Conservation (phyloP, 2,888 invertebrate genomes). For the Synergus itoensis region DNA sequence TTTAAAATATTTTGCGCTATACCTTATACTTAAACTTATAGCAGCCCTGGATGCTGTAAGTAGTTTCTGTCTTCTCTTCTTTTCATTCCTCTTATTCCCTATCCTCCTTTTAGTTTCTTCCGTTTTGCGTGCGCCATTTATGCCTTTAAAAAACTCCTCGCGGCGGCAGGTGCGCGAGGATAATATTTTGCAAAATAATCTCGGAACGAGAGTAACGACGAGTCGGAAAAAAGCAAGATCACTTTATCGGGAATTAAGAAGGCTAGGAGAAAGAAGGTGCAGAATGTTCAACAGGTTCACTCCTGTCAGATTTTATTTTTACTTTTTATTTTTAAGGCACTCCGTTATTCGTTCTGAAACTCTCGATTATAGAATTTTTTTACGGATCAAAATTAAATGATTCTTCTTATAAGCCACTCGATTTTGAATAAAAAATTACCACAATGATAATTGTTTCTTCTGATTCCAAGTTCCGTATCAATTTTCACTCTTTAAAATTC, state of each 20-base stretch:
- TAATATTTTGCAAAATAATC: constrained; percentile 60
- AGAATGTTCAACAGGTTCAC: constrained; percentile 49
- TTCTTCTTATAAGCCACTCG: not conserved
- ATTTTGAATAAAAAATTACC: no score
- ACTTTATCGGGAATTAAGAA: constrained; percentile 43
- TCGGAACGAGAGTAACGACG: constrained; percentile 50
- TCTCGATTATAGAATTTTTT: constrained; percentile 19
- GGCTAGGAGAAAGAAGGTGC: constrained; percentile 46
- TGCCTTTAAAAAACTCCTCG: constrained; percentile 18
- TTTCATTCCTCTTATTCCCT: constrained; percentile 42
- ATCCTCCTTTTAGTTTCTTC: constrained; percentile 53
- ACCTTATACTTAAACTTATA: no score
- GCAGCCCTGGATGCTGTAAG: constrained; percentile 46
- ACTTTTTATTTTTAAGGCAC: constrained; percentile 4
- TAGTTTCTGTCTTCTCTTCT: constrained; percentile 42
- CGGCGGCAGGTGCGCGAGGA: constrained; percentile 78
- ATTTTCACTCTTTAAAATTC: not conserved
- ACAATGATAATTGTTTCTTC: no score
- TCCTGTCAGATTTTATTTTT: constrained; percentile 47
- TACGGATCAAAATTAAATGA: not conserved
- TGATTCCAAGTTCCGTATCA: not conserved
- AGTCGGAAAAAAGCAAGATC: constrained; percentile 41
- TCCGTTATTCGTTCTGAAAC: not conserved
- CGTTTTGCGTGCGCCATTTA: constrained; percentile 61
- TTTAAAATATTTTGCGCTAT: constrained; percentile 61